phyloP scores from a whole-genome alignment of 2,113 vertebrate genomes.

The Ameiurus melas region DNA sequence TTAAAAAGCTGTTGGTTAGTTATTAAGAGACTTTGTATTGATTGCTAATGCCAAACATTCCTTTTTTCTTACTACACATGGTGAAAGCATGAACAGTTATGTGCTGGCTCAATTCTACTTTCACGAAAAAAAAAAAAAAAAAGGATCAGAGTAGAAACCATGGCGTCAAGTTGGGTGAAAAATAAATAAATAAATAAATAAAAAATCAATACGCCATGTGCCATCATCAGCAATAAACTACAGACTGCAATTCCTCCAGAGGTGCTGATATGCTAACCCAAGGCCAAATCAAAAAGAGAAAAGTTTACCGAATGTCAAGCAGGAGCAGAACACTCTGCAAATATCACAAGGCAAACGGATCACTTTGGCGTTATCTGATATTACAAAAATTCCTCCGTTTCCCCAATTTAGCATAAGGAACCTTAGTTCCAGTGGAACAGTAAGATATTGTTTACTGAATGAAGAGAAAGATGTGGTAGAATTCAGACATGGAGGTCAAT shows the following conservation, averaged over 20 bases:
- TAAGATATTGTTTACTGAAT: not conserved
- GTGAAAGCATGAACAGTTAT: constrained; percentile 52
- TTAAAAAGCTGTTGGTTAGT: constrained; percentile 58
- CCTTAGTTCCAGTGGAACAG: not conserved
- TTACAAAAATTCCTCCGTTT: not conserved
- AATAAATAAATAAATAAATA: not conserved
- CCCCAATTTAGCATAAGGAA: not conserved
- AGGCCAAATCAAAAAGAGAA: constrained; percentile 65
- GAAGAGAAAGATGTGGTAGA: not conserved
- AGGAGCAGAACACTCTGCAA: constrained; percentile 63
- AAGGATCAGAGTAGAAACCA: constrained; percentile 23
- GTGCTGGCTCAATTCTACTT: constrained; percentile 40
- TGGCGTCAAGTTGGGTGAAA: constrained; percentile 57
- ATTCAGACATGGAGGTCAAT: not conserved
- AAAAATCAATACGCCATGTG: constrained; percentile 59
- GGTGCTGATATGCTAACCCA: constrained; percentile 66
- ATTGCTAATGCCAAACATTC: constrained; percentile 62
- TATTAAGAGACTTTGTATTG: constrained; percentile 72
- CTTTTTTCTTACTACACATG: constrained; percentile 52
- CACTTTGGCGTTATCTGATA: constrained; percentile 26
- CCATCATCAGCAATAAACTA: constrained; percentile 65
- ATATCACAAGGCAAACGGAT: constrained; percentile 68
- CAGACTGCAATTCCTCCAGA: constrained; percentile 57
- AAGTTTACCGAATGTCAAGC: constrained; percentile 65
- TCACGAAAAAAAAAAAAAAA: constrained; percentile 32